phyloP scores from a whole-genome alignment of 2,113 vertebrate genomes.

The Nerophis ophidion region DNA sequence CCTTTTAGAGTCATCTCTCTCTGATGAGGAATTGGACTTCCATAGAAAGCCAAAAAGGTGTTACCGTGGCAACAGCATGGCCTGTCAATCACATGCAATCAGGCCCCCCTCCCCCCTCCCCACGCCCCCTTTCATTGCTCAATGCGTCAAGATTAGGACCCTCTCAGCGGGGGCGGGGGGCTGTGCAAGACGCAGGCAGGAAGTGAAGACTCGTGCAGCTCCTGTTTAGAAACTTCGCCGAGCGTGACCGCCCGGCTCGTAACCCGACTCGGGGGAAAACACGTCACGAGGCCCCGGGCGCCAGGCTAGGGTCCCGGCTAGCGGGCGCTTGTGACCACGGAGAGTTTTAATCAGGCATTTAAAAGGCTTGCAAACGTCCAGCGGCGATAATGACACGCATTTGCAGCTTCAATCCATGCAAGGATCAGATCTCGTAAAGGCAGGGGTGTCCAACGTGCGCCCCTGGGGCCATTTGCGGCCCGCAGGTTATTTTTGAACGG shows the following conservation, averaged over 20 bases:
- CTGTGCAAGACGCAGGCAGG: conserved; percentile 73
- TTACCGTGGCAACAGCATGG: conserved; percentile 73
- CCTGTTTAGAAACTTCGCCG: conserved; percentile 75
- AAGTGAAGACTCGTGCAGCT: conserved; percentile 66
- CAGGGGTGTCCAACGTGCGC: no score
- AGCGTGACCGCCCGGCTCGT: conserved; percentile 31
- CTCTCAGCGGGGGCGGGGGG: conserved; percentile 64
- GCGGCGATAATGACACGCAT: conserved; percentile 17
- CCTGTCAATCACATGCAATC: conserved; percentile 80
- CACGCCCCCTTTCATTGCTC: conserved; percentile 50
- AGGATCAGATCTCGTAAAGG: background rate
- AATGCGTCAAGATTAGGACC: conserved; percentile 76
- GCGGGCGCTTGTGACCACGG: conserved; percentile 57
- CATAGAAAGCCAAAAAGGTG: conserved; percentile 69
- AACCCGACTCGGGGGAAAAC: no score
- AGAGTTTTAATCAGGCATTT: conserved; percentile 54
- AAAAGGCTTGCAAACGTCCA: conserved; percentile 38
- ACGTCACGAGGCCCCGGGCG: no score
- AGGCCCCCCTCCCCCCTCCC: conserved; percentile 34
- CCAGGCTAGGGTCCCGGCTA: no score
- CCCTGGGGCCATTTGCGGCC: no score
- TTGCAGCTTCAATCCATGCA: background rate
- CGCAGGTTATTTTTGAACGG: no score
- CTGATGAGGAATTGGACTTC: conserved; percentile 74
- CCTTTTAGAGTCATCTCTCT: conserved; percentile 68